phyloP scores from a whole-genome alignment of 2,797 vertebrate genomes.

The Oreortyx pictus region DNA sequence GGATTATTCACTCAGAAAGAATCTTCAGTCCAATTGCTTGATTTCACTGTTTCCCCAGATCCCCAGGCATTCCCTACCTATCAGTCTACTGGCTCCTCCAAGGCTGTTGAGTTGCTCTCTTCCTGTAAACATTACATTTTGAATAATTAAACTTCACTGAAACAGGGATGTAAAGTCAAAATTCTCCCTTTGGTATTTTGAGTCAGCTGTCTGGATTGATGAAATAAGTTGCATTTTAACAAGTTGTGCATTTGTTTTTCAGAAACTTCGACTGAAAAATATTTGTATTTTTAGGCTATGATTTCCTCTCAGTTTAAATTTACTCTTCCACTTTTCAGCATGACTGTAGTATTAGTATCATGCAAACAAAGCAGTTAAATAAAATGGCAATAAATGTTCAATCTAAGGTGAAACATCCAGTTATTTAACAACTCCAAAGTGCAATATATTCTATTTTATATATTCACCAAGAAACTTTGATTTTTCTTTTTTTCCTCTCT shows the following conservation, averaged over 20 bases:
- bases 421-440: neutral
- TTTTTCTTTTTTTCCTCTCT: accelerated
- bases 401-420: neutral
- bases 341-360: neutral
- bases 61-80: neutral
- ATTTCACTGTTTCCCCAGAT: neutral
- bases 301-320: neutral
- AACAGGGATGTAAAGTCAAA: neutral
- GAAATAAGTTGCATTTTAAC: neutral
- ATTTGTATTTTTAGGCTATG: neutral
- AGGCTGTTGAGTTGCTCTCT: neutral
- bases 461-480: neutral
- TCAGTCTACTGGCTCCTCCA: neutral
- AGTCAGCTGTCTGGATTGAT: neutral
- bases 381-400: neutral
- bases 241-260: neutral
- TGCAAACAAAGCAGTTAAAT: neutral
- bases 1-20: neutral
- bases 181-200: neutral
- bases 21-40: neutral
- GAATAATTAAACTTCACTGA: neutral
- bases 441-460: neutral
- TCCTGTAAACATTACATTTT: neutral
- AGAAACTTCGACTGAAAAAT: neutral
- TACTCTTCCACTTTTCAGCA: neutral